phyloP scores from a whole-genome alignment of 2,113 vertebrate species.

The Marmota flaviventris region DNA sequence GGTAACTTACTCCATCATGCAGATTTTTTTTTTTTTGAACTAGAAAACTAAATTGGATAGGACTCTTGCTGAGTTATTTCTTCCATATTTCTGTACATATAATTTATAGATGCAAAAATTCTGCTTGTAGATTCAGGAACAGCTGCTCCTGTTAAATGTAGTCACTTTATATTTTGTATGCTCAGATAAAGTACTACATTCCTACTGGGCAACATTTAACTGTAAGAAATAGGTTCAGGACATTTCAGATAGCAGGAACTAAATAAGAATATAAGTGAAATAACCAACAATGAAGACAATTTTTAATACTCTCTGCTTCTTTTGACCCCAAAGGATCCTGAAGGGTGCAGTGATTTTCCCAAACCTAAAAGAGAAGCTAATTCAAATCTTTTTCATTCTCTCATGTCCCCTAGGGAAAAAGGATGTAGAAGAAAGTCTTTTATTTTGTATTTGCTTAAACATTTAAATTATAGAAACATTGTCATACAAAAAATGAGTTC shows the following conservation, averaged over 20 bases:
- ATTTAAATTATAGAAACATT: slow-evolving; percentile 3
- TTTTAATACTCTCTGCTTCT: slow-evolving; percentile 15
- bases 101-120: slow-evolving; percentile 82
- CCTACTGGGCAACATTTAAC: slow-evolving; percentile 72
- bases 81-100: slow-evolving; percentile 73
- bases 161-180: slow-evolving; percentile 75
- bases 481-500: background rate
- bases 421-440: background rate
- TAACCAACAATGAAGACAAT: slow-evolving; percentile 19
- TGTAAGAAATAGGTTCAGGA: slow-evolving; percentile 65
- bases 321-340: background rate
- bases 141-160: slow-evolving; percentile 81
- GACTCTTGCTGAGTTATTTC: slow-evolving; percentile 64
- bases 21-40: slow-evolving; percentile 68
- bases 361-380: background rate
- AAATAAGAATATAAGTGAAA: slow-evolving; percentile 67
- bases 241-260: slow-evolving; percentile 55
- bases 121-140: slow-evolving; percentile 82
- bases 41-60: slow-evolving; percentile 53
- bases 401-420: background rate
- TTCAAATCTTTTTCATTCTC: background rate
- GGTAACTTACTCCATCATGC: slow-evolving; percentile 68
- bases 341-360: background rate
- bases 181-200: slow-evolving; percentile 72
- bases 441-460: background rate